Evolutionary conservation across 2,888 invertebrate species (phyloP), one percentile per base, ranked within the genome.

Genomic region (Hydropsyche betteni): DNA sequence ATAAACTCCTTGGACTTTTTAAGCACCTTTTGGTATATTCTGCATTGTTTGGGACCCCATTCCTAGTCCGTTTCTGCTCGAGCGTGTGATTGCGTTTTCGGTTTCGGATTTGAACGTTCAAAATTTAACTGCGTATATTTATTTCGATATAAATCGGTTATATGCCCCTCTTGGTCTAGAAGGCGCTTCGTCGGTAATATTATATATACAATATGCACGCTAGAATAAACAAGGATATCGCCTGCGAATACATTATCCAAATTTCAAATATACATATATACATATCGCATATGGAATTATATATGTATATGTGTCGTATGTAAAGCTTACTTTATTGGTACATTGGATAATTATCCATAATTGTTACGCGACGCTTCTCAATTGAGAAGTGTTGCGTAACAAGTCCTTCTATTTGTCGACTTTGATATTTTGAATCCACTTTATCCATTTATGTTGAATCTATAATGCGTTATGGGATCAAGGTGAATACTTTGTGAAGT

Each of bases 41-140:
- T 24, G 24, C 24, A 24, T 44, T 44, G 44, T 44, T 44, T 10
- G 44, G 6, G 10, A 44, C 7, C 44, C 10, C 44, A 10, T 44
- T 44, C n/a, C n/a, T n/a, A 70, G 70, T 53, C 24, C 53, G 53
- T 8, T 33, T 36, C 52, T 10, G 70, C 53, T 70, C 51, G 34
- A 70, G 52, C 70, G 52, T 70, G 52, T 70, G 70, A 70, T 70
- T 70, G 70, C 70, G 36, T 70, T 70, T 69, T 44, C 38, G 16
- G 16, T 14, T 24, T 24, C 69, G 24, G 24, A 16, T 50, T 69
- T 24, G 33, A 51, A 50, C 16, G 51, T 38, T 69, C 69, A 69
- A 53, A 70, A 51, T 70, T 51, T 51, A 70, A 36, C 70, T 33
- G 52, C 70, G 36, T 70, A 33, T 64, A 64, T 64, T 64, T 64